These are phyloP conservation scores for Nomada goodeniana DNA, from an alignment of 2,888 invertebrate genomes.

Conservation along the genomic window DNA sequence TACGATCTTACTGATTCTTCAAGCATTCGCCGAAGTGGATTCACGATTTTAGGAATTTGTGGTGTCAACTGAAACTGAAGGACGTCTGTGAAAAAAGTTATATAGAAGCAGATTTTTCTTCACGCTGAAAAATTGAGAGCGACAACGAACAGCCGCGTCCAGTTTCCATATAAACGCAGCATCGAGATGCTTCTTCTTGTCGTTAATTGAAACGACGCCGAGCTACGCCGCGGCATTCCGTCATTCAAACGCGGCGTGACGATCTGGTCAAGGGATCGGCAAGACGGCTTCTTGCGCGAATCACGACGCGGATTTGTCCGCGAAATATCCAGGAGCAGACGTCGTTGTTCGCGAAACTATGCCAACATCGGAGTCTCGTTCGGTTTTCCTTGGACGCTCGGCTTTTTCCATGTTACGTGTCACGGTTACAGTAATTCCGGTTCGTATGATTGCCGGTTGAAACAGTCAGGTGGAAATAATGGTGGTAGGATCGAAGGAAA, in stretches of 20 bases:
- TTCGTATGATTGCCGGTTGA: background rate
- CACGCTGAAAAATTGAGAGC: slow-evolving; percentile 20
- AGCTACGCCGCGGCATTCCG: slow-evolving; percentile 25
- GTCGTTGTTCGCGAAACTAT: slow-evolving; percentile 37
- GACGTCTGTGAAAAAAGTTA: too few species aligned
- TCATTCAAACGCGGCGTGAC: slow-evolving; percentile 27
- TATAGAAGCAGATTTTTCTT: slow-evolving; percentile 6
- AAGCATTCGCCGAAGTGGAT: too few species aligned
- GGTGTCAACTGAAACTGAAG: too few species aligned
- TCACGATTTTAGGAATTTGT: too few species aligned
- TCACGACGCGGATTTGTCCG: slow-evolving; percentile 64
- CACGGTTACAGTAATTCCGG: background rate
- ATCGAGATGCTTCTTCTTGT: slow-evolving; percentile 18
- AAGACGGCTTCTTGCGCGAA: slow-evolving; percentile 67
- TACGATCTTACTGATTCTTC: too few species aligned
- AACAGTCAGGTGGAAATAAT: background rate
- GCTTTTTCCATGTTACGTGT: slow-evolving; percentile 34
- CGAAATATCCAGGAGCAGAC: slow-evolving; percentile 39
- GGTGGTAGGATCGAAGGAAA: background rate
- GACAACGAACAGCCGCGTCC: slow-evolving; percentile 18
- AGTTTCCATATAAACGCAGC: slow-evolving; percentile 49
- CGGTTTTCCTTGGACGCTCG: slow-evolving; percentile 25
- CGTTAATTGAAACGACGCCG: slow-evolving; percentile 42
- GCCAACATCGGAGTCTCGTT: slow-evolving; percentile 1
- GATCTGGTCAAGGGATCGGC: slow-evolving; percentile 54